A percentile compares a stretch with the other conserved stretches of the same genome.
These are phyloP conservation scores for Tetramorium bicarinatum DNA, from an alignment of 2,888 invertebrate species.

Conservation along the genomic window DNA sequence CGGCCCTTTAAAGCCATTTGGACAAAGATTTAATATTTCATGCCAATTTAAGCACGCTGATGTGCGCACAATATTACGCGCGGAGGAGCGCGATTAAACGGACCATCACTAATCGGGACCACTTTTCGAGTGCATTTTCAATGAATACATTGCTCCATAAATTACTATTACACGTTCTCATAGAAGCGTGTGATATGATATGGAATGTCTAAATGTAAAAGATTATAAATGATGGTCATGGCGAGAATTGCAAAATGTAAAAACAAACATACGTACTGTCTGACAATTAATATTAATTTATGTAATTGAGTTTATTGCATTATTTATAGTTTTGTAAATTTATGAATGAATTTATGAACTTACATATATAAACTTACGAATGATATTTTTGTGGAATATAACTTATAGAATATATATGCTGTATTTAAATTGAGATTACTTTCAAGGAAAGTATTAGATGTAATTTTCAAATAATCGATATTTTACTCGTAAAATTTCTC, in stretches of 20 bases:
- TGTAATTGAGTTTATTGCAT: background rate
- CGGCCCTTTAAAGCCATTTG: constrained; percentile 46
- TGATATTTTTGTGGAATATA: background rate
- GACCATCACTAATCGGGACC: constrained; percentile 39
- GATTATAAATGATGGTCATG: constrained; percentile 3
- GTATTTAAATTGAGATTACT: background rate
- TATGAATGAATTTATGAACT: background rate
- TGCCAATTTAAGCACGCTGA: constrained; percentile 47
- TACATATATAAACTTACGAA: background rate
- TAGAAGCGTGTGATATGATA: constrained; percentile 10
- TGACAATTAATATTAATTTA: constrained; percentile 32
- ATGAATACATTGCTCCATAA: constrained; percentile 41
- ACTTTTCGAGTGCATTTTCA: constrained; percentile 50
- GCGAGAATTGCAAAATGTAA: background rate
- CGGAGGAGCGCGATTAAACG: constrained; percentile 44
- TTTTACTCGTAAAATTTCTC: background rate
- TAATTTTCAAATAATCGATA: background rate
- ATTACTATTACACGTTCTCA: constrained; percentile 25
- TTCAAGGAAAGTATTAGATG: background rate
- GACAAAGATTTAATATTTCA: constrained; percentile 54
- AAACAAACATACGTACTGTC: background rate
- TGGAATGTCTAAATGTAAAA: constrained; percentile 19
- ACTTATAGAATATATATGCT: background rate
- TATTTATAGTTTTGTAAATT: background rate
- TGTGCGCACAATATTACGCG: constrained; percentile 43